Evolutionary conservation across 2,888 invertebrate genomes (phyloP), one percentile per base, ranked within the genome.

Genomic region (Acheta domesticus): DNA sequence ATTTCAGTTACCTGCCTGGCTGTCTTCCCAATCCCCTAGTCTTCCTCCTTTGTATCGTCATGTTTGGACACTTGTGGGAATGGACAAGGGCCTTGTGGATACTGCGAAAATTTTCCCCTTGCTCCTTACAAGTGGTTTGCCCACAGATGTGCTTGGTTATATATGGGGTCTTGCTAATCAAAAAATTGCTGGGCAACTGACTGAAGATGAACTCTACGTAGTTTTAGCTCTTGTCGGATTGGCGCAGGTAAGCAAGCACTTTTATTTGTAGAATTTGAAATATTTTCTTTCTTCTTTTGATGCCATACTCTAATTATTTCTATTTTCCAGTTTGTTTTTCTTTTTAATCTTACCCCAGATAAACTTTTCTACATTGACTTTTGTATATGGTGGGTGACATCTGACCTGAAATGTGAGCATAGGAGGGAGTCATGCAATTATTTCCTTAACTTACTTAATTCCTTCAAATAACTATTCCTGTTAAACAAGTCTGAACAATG

Each of bases 91-190:
- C 78, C 82, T 84, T 36, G 87, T 87, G 2, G 87, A 87, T 80
- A 87, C 87, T 3, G 86, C 86, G 76, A 86, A 86, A 82, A 85
- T 87, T n/a, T 87, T 87, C 82, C 86, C 87, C 2, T 81, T 89
- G 19, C 84, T 89, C 50, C 84, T 88, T 73, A 88, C 88, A n/a
- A 88, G 88, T 83, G 87, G 88, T 80, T 84, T 89, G 78, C 85
- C 87, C 0, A 87, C 87, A 1, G 88, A 88, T 82, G 85, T 87
- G 21, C 85, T 89, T 78, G 89, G 88, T 19, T 87, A 86, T 82
- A 87, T 89, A 81, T 89, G 89, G 89, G 87, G 86, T 74, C 83
- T 89, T 74, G 87, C 88, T 0, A 89, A 89, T 83, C 86, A 86
- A 81, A 87, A 87, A 75, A 87, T 87, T 36, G 86, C 88, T 12